Evolutionary conservation across 2,113 vertebrate genomes (phyloP), one percentile per base, ranked within the genome.

Genomic region (Chloropsis hardwickii): DNA sequence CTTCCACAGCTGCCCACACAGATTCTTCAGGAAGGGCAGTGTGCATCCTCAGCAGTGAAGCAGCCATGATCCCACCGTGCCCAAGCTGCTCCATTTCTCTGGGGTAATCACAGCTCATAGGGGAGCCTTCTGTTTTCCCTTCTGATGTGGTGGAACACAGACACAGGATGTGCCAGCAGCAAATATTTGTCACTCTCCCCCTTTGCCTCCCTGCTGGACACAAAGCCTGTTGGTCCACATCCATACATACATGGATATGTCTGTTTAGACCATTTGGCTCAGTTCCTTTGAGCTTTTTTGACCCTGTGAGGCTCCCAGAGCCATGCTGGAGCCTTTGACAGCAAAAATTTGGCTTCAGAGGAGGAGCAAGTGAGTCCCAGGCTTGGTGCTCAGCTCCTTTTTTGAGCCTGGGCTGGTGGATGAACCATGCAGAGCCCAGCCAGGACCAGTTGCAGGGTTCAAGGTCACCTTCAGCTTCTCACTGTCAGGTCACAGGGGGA

Each of bases 1-100:
- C 83, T 90, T 88, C 76, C 58, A 15, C 2, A 12, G 67, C 92
- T 96, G 90, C 90, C 90, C 90, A 83, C 90, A 86, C 37, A 78
- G 56, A 83, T 86, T 92, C 82, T 67, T 65, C 83, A 94, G 86
- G 65, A 71, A 86, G 40, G 40, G 56, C 69, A 80, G 23, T 4
- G 3, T 58, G 74, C 44, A 56, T 20, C 71, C 78, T 77, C 4
- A 19, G 66, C 9, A 1, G 73, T 25, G 11, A 12, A 78, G 39
- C 69, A 53, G 73, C 69, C 65, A 31, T 0, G 0, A 14, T 81
- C 64, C 62, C 2, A 3, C 72, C 72, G 66, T 72, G 58, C 62
- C 0, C 7, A 11, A 31, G 33, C 69, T 65, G 62, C 56, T 50
- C 39, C 21, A 10, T 72, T 88, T 60, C 82, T 78, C 56, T 1